A percentile compares a stretch with the other conserved stretches of the same genome.
phyloP scores from a whole-genome alignment of 1,140 invertebrate genomes.

The Bombus impatiens region DNA sequence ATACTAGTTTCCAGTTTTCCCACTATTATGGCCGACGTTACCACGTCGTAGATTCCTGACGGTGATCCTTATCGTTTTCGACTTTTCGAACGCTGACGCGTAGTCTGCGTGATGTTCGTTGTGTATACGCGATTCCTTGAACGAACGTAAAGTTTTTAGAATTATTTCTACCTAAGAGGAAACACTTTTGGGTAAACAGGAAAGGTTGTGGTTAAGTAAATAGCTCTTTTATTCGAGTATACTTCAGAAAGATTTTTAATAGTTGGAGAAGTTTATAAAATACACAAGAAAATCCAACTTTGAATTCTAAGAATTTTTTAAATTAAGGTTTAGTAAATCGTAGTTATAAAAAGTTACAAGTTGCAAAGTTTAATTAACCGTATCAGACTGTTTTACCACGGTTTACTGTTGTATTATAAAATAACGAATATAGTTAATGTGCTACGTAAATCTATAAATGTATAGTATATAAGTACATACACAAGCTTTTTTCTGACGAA shows the following conservation, averaged over 20 bases:
- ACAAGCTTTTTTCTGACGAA: not conserved
- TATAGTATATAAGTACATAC: too few relatives aligned
- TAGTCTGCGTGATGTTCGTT: not conserved
- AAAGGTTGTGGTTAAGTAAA: not conserved
- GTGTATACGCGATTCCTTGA: too few relatives aligned
- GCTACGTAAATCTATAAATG: too few relatives aligned
- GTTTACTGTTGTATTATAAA: not conserved
- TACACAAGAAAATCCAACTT: not conserved
- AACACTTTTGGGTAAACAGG: too few relatives aligned
- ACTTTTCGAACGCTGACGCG: conserved; percentile 22
- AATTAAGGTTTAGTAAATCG: not conserved
- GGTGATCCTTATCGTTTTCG: conserved; percentile 48
- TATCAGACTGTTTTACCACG: too few relatives aligned
- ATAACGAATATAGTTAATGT: not conserved
- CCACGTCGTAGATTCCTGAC: conserved; percentile 22
- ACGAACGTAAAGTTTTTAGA: too few relatives aligned
- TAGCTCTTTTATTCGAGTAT: too few relatives aligned
- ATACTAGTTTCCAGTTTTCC: conserved; percentile 70
- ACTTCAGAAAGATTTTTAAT: too few relatives aligned
- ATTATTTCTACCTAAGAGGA: too few relatives aligned
- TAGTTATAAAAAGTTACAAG: too few relatives aligned
- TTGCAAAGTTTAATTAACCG: too few relatives aligned
- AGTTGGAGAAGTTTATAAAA: not conserved
- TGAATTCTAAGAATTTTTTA: not conserved
- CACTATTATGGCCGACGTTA: conserved; percentile 62